Base-by-base conservation (phyloP, 2,113 vertebrate species). In the Chamaetylas fuelleborni region DNA sequence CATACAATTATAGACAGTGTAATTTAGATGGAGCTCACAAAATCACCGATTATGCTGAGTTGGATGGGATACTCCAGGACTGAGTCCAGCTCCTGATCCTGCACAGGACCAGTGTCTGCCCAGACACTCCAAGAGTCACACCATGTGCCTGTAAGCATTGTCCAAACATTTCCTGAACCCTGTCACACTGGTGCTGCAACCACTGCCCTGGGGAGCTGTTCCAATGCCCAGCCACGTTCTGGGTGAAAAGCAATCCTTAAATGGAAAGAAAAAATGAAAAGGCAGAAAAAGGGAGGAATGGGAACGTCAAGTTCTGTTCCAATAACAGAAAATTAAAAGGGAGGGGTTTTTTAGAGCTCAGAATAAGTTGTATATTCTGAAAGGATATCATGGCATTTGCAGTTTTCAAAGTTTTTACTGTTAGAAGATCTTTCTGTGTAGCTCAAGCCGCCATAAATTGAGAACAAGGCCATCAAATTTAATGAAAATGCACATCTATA, bases 11-110 rank as follows among this genome's bases (percentile, higher is more conserved):
- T 2, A 47, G 42, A n/a, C 38, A 24, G 11, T 29, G 13, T 29
- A 3, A 31, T 33, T 81, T 22, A 64, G 25, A 38, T 2, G 1
- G 74, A 6, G 5, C 11, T 36, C 43, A 31, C 31, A 67, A 26
- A 77, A 36, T 42, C 51, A 11, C 19, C 50, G 16, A 31, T 14
- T 20, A 11, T 24, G 12, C 28, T 45, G 62, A 69, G 5, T 4
- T 36, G 26, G 45, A 69, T 45, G 26, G 20, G 14, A 33, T 0
- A 0, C 11, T 18, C 3, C 3, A 36, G 25, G 34, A 51, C 6
- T 0, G 4, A 57, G 31, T 42, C 11, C 61, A 31, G 0, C 20
- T 50, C 25, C 25, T 42, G 34, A 20, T 34, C 16, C 31, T 34
- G 31, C 13, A 42, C 61, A 43, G 20, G 7, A 34, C 34, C 50